Percentiles rank a stretch among this genome's conserved stretches.
phyloP scores from a whole-genome alignment of 2,888 invertebrate species.

The Apamea sordens region DNA sequence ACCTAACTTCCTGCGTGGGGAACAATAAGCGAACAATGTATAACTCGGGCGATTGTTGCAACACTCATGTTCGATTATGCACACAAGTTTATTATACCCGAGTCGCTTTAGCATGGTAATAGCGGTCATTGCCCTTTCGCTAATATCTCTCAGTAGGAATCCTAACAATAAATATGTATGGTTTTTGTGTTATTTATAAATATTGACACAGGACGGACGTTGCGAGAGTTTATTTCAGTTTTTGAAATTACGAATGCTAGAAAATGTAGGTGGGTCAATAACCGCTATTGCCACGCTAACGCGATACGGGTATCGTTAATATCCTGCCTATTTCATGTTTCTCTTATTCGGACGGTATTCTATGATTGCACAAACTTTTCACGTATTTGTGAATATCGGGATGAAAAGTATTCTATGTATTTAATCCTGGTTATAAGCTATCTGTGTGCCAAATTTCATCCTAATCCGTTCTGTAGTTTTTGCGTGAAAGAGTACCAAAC shows the following conservation, averaged over 20 bases:
- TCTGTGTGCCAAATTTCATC: too few species aligned
- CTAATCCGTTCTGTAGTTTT: too few species aligned
- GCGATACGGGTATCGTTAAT: constrained; percentile 63
- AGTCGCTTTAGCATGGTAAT: neutral
- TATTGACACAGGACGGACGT: neutral
- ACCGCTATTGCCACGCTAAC: neutral
- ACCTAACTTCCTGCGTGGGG: constrained; percentile 77
- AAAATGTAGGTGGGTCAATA: neutral
- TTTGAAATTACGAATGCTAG: neutral
- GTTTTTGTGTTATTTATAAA: neutral
- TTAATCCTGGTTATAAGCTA: too few species aligned
- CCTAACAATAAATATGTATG: too few species aligned
- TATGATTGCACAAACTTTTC: neutral
- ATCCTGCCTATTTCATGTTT: constrained; percentile 63
- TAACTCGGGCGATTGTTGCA: constrained; percentile 74
- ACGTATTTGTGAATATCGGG: too few species aligned
- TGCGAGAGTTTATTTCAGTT: neutral
- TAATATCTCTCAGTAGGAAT: neutral
- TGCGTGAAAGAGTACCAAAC: too few species aligned
- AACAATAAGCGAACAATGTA: constrained; percentile 80
- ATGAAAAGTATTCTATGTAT: too few species aligned
- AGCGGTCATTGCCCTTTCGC: neutral
- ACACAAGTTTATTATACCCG: constrained; percentile 68
- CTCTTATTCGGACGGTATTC: constrained; percentile 55
- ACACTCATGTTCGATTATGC: constrained; percentile 68